These are phyloP conservation scores for Kradibia gibbosae DNA, from an alignment of 1,140 invertebrate species.

Conservation along the genomic window DNA sequence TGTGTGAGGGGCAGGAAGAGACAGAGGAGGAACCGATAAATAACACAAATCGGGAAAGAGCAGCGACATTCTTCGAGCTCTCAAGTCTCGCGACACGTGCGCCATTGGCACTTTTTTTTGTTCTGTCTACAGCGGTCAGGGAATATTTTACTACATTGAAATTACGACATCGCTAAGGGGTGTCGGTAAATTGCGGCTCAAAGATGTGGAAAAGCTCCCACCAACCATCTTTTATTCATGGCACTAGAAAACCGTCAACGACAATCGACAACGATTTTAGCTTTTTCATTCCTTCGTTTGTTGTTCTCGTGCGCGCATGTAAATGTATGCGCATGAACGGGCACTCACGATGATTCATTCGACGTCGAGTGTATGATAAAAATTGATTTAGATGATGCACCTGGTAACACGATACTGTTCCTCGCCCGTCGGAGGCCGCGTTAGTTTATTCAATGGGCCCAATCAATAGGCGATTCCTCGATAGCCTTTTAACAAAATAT, in stretches of 20 bases:
- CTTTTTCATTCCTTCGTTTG: background rate
- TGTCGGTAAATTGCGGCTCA: background rate
- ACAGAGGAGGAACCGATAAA: background rate
- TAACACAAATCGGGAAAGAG: background rate
- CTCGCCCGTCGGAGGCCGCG: background rate
- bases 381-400: background rate
- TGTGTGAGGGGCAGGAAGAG: background rate
- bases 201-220: too few species aligned
- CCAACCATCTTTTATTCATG: background rate
- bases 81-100: background rate
- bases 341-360: background rate
- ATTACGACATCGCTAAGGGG: background rate
- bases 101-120: background rate
- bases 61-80: conserved; percentile 3
- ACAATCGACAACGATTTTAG: background rate
- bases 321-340: too few species aligned
- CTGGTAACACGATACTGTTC: background rate
- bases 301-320: too few species aligned
- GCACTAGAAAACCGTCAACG: background rate
- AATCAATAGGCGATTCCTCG: background rate
- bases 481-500: conserved; percentile 2
- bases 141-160: background rate
- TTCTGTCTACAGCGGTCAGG: background rate
- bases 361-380: background rate
- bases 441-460: background rate